phyloP scores from a whole-genome alignment of 2,888 invertebrate species.

The Tetranychus truncatus region DNA sequence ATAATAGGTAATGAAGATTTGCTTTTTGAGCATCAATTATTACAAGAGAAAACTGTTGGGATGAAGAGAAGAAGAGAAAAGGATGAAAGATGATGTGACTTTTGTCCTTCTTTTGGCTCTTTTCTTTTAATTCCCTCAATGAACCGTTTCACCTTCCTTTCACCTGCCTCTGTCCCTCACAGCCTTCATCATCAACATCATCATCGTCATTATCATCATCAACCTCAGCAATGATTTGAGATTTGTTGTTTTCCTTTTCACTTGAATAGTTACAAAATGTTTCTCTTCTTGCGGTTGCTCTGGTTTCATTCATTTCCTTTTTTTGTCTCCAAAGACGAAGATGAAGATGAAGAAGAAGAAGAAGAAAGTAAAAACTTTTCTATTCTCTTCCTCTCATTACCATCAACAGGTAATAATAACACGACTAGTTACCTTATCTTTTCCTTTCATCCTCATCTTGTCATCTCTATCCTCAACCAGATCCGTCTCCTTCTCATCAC shows the following conservation, averaged over 20 bases:
- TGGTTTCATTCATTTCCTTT: constrained; percentile 1
- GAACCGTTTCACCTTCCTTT: constrained; percentile 1
- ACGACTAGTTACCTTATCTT: background rate
- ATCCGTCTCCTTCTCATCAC: background rate
- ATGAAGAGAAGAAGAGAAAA: background rate
- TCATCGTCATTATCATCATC: background rate
- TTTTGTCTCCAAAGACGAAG: background rate
- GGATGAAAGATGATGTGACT: background rate
- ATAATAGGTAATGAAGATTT: background rate
- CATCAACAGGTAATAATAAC: background rate
- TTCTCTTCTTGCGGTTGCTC: background rate
- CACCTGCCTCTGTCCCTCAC: background rate
- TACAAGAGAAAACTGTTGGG: background rate
- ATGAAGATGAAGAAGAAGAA: too few relatives aligned
- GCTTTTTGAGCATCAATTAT: background rate
- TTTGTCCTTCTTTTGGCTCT: background rate
- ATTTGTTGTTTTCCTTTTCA: background rate
- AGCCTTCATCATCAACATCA: background rate
- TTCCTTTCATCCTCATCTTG: background rate
- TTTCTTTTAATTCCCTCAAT: background rate
- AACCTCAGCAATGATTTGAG: background rate
- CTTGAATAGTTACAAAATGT: background rate
- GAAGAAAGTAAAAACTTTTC: too few relatives aligned
- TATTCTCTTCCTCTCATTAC: background rate
- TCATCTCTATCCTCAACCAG: background rate